phyloP scores from a whole-genome alignment of 2,113 vertebrate genomes.

The Geococcyx californianus region DNA sequence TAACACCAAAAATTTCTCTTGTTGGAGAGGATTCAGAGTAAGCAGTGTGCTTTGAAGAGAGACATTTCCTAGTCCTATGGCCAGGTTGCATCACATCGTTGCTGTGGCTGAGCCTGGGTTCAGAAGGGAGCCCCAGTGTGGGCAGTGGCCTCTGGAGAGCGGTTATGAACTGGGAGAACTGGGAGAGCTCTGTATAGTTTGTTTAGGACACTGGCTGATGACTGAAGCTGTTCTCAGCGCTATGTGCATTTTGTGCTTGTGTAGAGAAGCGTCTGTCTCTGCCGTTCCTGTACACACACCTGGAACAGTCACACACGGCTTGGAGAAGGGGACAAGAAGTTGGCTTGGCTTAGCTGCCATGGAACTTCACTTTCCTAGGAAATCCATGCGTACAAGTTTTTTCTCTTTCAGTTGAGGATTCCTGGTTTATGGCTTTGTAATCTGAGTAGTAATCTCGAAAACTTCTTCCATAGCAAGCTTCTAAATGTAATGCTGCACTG shows the following conservation, averaged over 20 bases:
- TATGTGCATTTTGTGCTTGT: neutral
- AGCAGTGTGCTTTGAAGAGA: neutral
- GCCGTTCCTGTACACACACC: neutral
- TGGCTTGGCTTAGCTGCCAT: neutral
- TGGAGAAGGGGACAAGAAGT: neutral
- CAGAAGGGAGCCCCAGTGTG: neutral
- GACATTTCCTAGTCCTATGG: neutral
- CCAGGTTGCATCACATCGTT: neutral
- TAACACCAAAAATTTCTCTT: neutral
- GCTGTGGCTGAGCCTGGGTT: neutral
- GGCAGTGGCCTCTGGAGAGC: neutral
- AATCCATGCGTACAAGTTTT: neutral
- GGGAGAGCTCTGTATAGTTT: neutral
- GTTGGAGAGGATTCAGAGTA: neutral
- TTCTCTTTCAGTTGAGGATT: neutral
- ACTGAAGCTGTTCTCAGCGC: neutral
- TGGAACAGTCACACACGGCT: accelerated
- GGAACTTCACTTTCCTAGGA: neutral
- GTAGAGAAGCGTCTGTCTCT: neutral
- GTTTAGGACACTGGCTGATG: neutral
- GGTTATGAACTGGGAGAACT: neutral
- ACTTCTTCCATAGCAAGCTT: neutral
- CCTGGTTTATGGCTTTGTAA: neutral
- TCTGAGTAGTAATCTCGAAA: neutral
- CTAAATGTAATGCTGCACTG: neutral